Percentiles rank a stretch among this genome's conserved stretches.
Conservation (phyloP, 2,797 vertebrate genomes). For the Orientallactaga sibirica region DNA sequence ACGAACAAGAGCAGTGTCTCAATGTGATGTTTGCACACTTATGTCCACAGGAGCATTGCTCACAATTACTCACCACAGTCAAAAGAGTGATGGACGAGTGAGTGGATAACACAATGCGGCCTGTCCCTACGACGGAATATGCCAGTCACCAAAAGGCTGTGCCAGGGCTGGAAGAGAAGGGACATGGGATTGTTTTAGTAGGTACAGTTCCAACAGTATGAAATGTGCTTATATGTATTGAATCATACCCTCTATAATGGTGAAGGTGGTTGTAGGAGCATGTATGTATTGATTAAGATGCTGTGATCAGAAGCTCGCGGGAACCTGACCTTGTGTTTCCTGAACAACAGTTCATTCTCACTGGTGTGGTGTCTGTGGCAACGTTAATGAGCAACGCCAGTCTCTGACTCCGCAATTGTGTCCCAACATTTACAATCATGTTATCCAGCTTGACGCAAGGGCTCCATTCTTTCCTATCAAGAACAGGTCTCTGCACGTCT, state of each 20-base stretch:
- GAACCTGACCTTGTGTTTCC: neutral
- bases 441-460: neutral
- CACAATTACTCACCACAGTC: accelerated
- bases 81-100: accelerated
- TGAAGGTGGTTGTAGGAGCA: neutral
- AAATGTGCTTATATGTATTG: accelerated
- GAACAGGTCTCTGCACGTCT: neutral
- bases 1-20: neutral
- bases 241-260: neutral
- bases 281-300: accelerated
- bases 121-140: neutral
- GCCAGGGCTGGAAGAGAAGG: neutral
- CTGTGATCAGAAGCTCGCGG: neutral
- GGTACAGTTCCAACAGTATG: neutral
- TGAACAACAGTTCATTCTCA: accelerated
- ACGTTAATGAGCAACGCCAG: no score
- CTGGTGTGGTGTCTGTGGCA: accelerated
- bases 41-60: accelerated
- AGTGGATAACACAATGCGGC: accelerated
- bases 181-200: neutral
- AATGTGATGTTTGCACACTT: accelerated
- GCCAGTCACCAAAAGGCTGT: neutral
- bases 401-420: accelerated
- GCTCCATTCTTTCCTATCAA: neutral
- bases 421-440: neutral